Conservation (phyloP, 64 coral and sea anemone genomes). For the Trachythela sp. region DNA sequence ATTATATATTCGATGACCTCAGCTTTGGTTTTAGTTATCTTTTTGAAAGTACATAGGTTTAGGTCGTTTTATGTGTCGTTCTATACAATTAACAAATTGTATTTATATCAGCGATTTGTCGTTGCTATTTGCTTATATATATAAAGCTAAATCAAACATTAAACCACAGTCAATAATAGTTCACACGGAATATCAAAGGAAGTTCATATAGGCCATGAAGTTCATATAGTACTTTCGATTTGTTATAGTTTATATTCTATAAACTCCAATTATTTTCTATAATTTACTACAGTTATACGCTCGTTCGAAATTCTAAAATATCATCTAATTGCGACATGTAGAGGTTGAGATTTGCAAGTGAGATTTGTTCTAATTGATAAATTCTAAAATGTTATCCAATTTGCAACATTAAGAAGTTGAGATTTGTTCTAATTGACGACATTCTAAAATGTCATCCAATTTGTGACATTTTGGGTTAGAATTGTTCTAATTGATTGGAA, state of each 20-base stretch:
- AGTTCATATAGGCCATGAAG: not conserved
- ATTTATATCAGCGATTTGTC: not conserved
- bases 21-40: not conserved
- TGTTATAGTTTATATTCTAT: not conserved
- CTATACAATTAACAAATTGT: not conserved
- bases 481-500: not conserved
- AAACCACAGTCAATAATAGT: not conserved
- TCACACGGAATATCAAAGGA: not conserved
- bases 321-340: not conserved
- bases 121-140: not conserved
- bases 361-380: too few relatives aligned
- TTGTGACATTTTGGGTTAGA: not conserved
- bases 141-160: not conserved
- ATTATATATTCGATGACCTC: not conserved
- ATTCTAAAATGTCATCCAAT: too few relatives aligned
- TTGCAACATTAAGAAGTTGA: not conserved
- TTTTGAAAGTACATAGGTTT: too few relatives aligned
- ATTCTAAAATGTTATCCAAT: not conserved
- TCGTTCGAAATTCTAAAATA: not conserved
- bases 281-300: not conserved
- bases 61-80: too few relatives aligned
- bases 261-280: too few relatives aligned
- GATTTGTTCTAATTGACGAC: not conserved
- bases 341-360: too few relatives aligned
- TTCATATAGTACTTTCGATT: not conserved